Percentiles rank a stretch among this genome's conserved stretches.
Evolutionary conservation across 2,797 vertebrate genomes (phyloP).

Genomic region (Chloroceryle inda): DNA sequence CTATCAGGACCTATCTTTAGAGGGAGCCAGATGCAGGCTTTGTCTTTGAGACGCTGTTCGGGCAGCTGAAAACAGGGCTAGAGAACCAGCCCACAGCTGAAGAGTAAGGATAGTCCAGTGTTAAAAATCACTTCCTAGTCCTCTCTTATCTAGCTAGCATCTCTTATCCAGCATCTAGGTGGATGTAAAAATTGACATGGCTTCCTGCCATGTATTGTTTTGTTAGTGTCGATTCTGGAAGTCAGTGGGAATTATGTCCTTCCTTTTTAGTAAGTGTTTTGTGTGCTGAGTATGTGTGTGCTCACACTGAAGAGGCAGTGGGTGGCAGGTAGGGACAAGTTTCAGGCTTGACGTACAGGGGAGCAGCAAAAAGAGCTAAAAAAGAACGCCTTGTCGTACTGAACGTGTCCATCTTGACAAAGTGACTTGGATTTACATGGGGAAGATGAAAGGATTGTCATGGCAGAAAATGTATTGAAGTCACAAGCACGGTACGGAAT

Average conservation of each 20-base stretch:
- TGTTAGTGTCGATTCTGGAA: neutral
- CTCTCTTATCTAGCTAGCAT: neutral
- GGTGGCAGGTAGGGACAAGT: neutral
- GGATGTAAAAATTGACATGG: too few relatives aligned
- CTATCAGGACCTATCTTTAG: neutral
- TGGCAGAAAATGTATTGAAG: neutral
- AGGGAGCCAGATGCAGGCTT: neutral
- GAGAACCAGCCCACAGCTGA: neutral
- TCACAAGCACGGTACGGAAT: neutral
- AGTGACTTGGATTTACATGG: neutral
- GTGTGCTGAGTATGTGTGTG: neutral
- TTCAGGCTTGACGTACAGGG: neutral
- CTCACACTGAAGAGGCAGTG: neutral
- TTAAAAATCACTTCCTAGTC: neutral
- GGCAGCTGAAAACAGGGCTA: neutral
- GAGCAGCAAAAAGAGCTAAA: neutral
- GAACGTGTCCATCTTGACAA: neutral
- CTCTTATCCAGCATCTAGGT: neutral
- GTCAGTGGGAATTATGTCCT: neutral
- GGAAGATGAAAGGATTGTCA: neutral
- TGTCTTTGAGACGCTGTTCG: neutral
- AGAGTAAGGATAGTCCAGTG: neutral
- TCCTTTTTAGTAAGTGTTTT: neutral
- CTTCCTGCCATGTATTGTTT: neutral
- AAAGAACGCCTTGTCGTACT: neutral